These are phyloP conservation scores for Diaprepes abbreviatus DNA, from an alignment of 2,888 invertebrate genomes.

Conservation along the genomic window DNA sequence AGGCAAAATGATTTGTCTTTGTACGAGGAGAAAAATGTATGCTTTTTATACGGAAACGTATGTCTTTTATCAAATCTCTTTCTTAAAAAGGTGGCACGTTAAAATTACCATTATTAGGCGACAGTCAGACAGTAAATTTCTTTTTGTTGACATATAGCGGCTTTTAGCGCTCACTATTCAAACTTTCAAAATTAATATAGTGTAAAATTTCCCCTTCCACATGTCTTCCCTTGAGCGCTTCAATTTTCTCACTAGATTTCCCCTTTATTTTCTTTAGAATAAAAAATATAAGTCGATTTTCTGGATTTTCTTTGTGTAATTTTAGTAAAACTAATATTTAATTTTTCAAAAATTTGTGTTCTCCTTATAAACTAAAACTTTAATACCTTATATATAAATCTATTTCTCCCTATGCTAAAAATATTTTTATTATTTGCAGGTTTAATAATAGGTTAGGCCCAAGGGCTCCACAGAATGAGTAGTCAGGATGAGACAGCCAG, in stretches of 20 bases:
- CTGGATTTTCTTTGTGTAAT: neutral
- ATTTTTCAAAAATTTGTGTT: no score
- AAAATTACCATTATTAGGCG: neutral
- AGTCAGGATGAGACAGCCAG: slow-evolving; percentile 89
- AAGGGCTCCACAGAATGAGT: slow-evolving; percentile 65
- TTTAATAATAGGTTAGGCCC: slow-evolving; percentile 50
- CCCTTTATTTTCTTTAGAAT: neutral
- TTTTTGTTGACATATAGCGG: neutral
- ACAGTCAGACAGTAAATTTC: neutral
- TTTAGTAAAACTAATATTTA: neutral
- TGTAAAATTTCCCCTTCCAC: neutral
- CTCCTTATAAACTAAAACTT: no score
- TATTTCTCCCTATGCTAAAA: no score
- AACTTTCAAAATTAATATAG: slow-evolving; percentile 7
- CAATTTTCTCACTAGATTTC: neutral
- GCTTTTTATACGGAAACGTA: neutral
- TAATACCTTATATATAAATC: no score
- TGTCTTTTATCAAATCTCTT: neutral
- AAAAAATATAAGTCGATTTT: neutral
- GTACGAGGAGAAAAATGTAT: neutral
- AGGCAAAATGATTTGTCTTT: no score
- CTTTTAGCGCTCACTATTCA: neutral
- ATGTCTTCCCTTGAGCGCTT: neutral
- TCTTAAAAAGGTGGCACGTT: neutral
- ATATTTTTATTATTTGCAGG: slow-evolving; percentile 38